Conservation (phyloP, 2,888 invertebrate genomes). For the Mamestra brassicae region DNA sequence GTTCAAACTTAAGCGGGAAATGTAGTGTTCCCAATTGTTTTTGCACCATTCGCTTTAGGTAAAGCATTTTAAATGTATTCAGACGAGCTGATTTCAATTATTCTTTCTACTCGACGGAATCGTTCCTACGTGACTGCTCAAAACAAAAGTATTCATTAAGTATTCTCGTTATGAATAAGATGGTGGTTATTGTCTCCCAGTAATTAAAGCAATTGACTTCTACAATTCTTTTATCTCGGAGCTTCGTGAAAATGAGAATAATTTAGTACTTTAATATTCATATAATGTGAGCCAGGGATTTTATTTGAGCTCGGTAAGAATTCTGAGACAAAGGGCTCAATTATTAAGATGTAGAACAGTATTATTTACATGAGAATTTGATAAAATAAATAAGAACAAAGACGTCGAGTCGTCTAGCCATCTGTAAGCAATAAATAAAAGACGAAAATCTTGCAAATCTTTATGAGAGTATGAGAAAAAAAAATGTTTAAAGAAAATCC, state of each 20-base stretch:
- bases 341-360: slow-evolving; percentile 25
- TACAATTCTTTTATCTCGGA: slow-evolving; percentile 31
- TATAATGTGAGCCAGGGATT: slow-evolving; percentile 16
- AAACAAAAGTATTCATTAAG: slow-evolving; percentile 31
- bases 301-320: slow-evolving; percentile 12
- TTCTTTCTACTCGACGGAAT: slow-evolving; percentile 1
- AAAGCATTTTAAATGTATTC: slow-evolving; percentile 4
- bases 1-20: not conserved
- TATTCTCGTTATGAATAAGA: slow-evolving; percentile 25
- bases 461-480: not conserved
- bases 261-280: slow-evolving; percentile 33
- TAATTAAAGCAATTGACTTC: slow-evolving; percentile 31
- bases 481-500: not conserved
- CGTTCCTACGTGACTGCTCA: slow-evolving; percentile 2
- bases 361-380: slow-evolving; percentile 35
- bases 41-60: not conserved
- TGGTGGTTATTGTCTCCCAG: slow-evolving; percentile 12
- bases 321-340: slow-evolving; percentile 35
- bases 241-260: slow-evolving; percentile 25
- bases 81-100: slow-evolving; percentile 11
- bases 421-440: slow-evolving; percentile 23
- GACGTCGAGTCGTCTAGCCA: slow-evolving; percentile 18
- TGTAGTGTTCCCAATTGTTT: not conserved
- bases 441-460: not conserved
- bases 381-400: slow-evolving; percentile 39